Conservation (phyloP, 2,113 vertebrate genomes). For the Agapornis roseicollis region DNA sequence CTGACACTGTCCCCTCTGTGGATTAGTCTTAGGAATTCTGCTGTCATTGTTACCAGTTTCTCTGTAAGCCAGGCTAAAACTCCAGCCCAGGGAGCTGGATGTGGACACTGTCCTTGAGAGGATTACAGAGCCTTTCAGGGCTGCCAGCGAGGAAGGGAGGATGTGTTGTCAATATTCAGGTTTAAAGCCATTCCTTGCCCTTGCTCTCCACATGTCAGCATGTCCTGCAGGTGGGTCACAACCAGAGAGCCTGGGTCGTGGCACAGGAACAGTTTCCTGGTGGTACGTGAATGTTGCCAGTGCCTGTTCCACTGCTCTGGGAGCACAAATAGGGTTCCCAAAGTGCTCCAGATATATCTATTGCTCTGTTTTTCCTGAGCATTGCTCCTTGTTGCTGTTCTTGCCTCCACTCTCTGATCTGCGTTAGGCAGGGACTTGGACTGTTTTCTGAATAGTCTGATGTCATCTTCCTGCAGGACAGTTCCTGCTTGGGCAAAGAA, state of each 20-base stretch:
- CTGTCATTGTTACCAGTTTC: neutral
- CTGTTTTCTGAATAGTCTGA: neutral
- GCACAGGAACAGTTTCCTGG: neutral
- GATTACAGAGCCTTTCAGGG: neutral
- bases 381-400: neutral
- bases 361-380: neutral
- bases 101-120: neutral
- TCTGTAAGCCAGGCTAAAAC: constrained; percentile 33
- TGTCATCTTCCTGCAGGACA: neutral
- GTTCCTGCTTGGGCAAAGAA: neutral
- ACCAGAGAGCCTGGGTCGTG: neutral
- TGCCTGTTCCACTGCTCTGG: neutral
- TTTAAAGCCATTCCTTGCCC: neutral
- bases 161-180: neutral
- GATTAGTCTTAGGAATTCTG: constrained; percentile 38
- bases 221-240: neutral
- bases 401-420: neutral
- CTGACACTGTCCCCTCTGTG: neutral
- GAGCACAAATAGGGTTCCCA: neutral
- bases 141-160: neutral
- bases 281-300: neutral
- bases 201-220: neutral
- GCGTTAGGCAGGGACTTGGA: neutral
- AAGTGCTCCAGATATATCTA: rapidly evolving
- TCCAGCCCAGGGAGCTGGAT: neutral